A percentile compares a stretch with the other conserved stretches of the same genome.
Conservation (phyloP, 1,140 invertebrate species). For the Trachelipus rathkii region DNA sequence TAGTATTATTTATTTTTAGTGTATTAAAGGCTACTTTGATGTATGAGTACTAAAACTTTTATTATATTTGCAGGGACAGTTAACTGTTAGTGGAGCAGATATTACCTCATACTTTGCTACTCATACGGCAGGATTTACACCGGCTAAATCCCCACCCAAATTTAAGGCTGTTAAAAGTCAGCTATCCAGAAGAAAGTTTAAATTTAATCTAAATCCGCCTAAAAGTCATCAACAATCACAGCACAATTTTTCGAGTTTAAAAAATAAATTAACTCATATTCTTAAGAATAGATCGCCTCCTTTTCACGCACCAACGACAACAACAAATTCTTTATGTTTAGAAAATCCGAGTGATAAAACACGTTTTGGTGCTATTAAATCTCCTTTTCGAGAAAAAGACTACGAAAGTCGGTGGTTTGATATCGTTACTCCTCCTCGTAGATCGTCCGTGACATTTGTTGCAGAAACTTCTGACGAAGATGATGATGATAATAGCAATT, state of each 20-base stretch:
- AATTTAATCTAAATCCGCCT: not conserved
- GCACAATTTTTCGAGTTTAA: not conserved
- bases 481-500: no score
- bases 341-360: no score
- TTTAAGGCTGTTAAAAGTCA: not conserved
- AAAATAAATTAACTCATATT: not conserved
- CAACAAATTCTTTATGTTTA: no score
- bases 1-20: no score
- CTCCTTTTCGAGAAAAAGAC: no score
- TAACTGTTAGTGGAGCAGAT: not conserved
- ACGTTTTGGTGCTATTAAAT: no score
- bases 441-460: no score
- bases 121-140: not conserved
- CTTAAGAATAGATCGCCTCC: not conserved
- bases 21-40: no score
- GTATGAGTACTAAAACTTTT: no score
- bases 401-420: no score
- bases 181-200: not conserved
- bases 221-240: not conserved
- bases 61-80: not conserved
- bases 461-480: no score
- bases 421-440: no score
- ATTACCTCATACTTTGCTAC: not conserved
- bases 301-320: not conserved
- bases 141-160: not conserved